Percentiles rank a stretch among this genome's conserved stretches.
These are phyloP conservation scores for Tokudaia tokunoshimensis DNA, from an alignment of 2,797 vertebrate genomes.

Conservation along the genomic window DNA sequence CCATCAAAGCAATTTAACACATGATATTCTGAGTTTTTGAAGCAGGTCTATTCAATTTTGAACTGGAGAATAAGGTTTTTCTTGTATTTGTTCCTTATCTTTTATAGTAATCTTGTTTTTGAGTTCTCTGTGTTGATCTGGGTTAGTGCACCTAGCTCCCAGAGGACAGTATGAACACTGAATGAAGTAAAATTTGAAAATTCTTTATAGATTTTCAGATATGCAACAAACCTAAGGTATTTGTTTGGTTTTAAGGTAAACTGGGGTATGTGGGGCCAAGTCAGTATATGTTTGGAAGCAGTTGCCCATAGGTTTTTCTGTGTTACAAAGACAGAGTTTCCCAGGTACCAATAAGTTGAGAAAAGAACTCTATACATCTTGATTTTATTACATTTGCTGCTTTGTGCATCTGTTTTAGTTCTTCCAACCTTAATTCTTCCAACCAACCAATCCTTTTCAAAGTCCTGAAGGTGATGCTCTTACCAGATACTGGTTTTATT, in stretches of 20 bases:
- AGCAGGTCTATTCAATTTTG: conserved; percentile 25
- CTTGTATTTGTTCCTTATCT: conserved; percentile 1
- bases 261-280: not conserved
- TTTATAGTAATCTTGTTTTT: conserved; percentile 48
- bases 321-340: not conserved
- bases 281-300: not conserved
- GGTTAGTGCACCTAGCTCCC: not conserved
- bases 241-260: not conserved
- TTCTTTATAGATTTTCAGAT: conserved; percentile 9
- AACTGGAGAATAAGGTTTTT: not conserved
- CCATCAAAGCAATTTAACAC: not conserved
- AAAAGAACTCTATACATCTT: not conserved
- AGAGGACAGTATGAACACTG: not conserved
- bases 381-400: not conserved
- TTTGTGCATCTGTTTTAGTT: conserved; percentile 21
- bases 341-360: not conserved
- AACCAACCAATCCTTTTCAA: not conserved
- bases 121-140: not conserved
- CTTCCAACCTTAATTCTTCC: conserved; percentile 30
- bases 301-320: not conserved
- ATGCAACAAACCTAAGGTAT: not conserved
- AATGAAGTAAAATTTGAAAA: conserved; percentile 34
- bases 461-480: not conserved
- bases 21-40: conserved; percentile 37
- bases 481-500: not conserved